A percentile compares a stretch with the other conserved stretches of the same genome.
phyloP scores from a whole-genome alignment of 2,113 vertebrate genomes.

The Oplegnathus fasciatus region DNA sequence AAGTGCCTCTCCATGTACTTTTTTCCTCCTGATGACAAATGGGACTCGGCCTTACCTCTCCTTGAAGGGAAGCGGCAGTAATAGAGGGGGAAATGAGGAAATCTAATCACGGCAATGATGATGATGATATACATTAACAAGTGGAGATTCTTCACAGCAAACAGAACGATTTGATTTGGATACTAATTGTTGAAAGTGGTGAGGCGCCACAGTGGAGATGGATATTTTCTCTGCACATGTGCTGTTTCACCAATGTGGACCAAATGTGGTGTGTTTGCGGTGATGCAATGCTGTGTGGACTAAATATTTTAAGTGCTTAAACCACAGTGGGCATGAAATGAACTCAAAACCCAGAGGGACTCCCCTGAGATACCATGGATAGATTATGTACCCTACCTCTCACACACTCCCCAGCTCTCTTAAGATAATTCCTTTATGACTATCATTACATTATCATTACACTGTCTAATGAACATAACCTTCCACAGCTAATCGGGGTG shows the following conservation, averaged over 20 bases:
- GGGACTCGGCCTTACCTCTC: slow-evolving; percentile 42
- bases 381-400: background rate
- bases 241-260: background rate
- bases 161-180: slow-evolving; percentile 55
- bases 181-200: slow-evolving; percentile 36
- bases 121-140: slow-evolving; percentile 43
- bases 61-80: slow-evolving; percentile 32
- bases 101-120: slow-evolving; percentile 56
- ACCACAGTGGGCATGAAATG: slow-evolving; percentile 37
- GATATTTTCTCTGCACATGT: background rate
- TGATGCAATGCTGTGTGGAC: slow-evolving; percentile 18
- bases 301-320: slow-evolving; percentile 28
- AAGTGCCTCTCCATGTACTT: slow-evolving; percentile 59
- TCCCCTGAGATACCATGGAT: slow-evolving; percentile 45
- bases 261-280: background rate
- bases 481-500: slow-evolving; percentile 50
- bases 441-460: slow-evolving; percentile 55
- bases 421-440: slow-evolving; percentile 39
- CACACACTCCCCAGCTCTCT: background rate
- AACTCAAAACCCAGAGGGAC: slow-evolving; percentile 26
- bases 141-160: slow-evolving; percentile 25
- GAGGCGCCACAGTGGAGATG: background rate
- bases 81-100: slow-evolving; percentile 64
- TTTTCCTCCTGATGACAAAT: slow-evolving; percentile 53
- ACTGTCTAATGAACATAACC: slow-evolving; percentile 51